Conservation (phyloP, 2,797 vertebrate species). For the Antennarius maculatus region DNA sequence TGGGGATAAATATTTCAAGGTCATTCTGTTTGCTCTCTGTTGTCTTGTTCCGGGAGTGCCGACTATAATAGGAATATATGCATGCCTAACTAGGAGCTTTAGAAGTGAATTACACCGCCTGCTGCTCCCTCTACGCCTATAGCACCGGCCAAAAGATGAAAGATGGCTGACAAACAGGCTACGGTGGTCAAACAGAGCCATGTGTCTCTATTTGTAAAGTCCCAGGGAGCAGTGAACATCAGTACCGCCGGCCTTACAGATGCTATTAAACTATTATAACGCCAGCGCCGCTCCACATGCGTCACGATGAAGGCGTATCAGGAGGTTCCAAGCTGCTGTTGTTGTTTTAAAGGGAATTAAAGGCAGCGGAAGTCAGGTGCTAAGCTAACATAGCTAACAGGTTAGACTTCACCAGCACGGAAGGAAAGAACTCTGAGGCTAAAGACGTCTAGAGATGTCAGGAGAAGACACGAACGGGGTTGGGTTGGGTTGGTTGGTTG, state of each 20-base stretch:
- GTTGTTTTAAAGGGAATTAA: not conserved
- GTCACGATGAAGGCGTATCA: not conserved
- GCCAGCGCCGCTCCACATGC: not conserved
- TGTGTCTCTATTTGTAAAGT: constrained; percentile 33
- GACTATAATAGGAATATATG: constrained; percentile 81
- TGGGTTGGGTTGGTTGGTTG: too few relatives aligned
- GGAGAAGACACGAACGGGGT: too few relatives aligned
- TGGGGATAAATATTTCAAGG: constrained; percentile 85
- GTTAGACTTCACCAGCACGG: too few relatives aligned
- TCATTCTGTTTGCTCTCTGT: constrained; percentile 82
- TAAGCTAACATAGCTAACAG: too few relatives aligned
- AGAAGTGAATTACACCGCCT: constrained; percentile 71
- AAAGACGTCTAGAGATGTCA: too few relatives aligned
- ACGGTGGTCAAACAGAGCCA: constrained; percentile 59
- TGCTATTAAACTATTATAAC: not conserved
- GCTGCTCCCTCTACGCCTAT: constrained; percentile 71
- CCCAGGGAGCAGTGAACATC: constrained; percentile 8
- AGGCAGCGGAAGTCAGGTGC: not conserved
- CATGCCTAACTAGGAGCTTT: constrained; percentile 78
- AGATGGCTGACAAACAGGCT: constrained; percentile 60
- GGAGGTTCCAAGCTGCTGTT: not conserved
- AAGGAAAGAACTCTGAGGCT: too few relatives aligned
- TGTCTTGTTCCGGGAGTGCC: constrained; percentile 77
- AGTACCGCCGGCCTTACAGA: not conserved
- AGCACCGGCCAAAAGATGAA: constrained; percentile 67